Evolutionary conservation across 2,113 vertebrate genomes (phyloP), one percentile per base, ranked within the genome.

Genomic region (Nibea albiflora): DNA sequence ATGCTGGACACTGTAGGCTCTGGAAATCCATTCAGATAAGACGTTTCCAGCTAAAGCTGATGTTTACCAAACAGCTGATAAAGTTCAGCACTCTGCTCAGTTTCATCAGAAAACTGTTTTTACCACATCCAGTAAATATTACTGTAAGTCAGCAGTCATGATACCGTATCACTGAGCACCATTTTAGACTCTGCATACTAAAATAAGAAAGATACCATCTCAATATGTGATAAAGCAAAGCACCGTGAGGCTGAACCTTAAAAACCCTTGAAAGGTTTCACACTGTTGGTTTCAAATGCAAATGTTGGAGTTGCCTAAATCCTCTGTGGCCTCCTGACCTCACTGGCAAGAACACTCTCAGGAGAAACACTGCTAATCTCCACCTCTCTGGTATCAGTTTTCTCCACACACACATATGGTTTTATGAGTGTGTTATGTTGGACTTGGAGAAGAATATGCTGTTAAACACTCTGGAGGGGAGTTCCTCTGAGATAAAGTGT

Each of bases 391-490:
- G 9, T 66, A 62, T 80, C 47, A 57, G 35, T 71, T 73, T 76
- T 60, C 26, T 61, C 42, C 20, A 54, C 52, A 54, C 52, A 64
- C 49, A 53, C 53, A 53, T 54, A 35, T 17, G 46, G 11, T 58
- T 88, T 80, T 65, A 67, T 74, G 68, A 54, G 71, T 64, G 46
- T 72, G 57, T 66, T 58, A 26, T 72, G 75, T 67, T 79, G 66
- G 26, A 79, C 57, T 46, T 42, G 42, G 63, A 60, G 31, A 22
- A 42, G 22, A 74, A 70, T 81, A 58, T 58, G 73, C 73, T n/a
- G 19, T 67, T 63, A 46, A 70, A 73, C 64, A 35, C 39, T 61
- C 22, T 31, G n/a, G 57, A 81, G 64, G 47, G 49, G 65, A 82
- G 71, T 66, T 81, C 66, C 19, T 65, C 62, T 50, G 73, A 70